Evolutionary conservation across 2,888 invertebrate genomes (phyloP).

Genomic region (Tetropium fuscum): DNA sequence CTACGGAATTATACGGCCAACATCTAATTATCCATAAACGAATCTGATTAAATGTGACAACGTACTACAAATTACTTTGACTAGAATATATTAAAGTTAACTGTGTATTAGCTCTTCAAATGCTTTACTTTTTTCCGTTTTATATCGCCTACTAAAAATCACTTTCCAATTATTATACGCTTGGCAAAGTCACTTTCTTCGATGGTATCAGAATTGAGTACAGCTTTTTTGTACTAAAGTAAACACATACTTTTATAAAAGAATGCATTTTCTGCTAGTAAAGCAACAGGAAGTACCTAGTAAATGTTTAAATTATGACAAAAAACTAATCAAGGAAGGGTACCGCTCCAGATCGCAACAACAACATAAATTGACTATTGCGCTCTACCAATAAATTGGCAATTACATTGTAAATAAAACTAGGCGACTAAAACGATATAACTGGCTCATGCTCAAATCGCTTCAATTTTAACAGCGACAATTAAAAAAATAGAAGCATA

Average conservation of each 20-base stretch:
- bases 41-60: slow-evolving; percentile 28
- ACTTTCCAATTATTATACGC: slow-evolving; percentile 51
- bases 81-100: slow-evolving; percentile 37
- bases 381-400: slow-evolving; percentile 24
- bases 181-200: slow-evolving; percentile 47
- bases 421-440: slow-evolving; percentile 3
- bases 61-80: slow-evolving; percentile 33
- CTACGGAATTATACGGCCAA: slow-evolving; percentile 26
- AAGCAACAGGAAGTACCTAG: slow-evolving; percentile 13
- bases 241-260: slow-evolving; percentile 10
- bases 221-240: slow-evolving; percentile 12
- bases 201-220: slow-evolving; percentile 28
- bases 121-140: slow-evolving; percentile 34
- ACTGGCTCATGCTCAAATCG: too few relatives aligned
- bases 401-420: slow-evolving; percentile 1
- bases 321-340: slow-evolving; percentile 23
- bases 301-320: slow-evolving; percentile 8
- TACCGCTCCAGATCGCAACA: slow-evolving; percentile 5
- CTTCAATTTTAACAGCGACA: not conserved
- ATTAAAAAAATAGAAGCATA: not conserved
- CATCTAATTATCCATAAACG: slow-evolving; percentile 39
- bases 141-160: slow-evolving; percentile 45
- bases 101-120: slow-evolving; percentile 29
- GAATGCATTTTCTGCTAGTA: slow-evolving; percentile 9
- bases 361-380: slow-evolving; percentile 5